These are phyloP conservation scores for human DNA, from an alignment of 2,113 vertebrate genomes.

Conservation along the genomic window GRCh38 chr9:16316501-16317000, in stretches of 20 bases:
- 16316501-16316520: background rate
- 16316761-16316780: background rate
- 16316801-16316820: constrained; percentile 79
- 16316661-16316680: background rate
- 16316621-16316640: background rate
- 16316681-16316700: no score
- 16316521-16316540: background rate
- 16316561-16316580: background rate
- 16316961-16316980: constrained; percentile 71
- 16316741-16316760: background rate
- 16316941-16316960: constrained; percentile 65
- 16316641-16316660: background rate
- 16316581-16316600: background rate
- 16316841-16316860: constrained; percentile 68
- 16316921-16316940: constrained; percentile 65
- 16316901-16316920: constrained; percentile 77
- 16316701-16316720: background rate
- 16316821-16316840: constrained; percentile 79
- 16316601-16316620: background rate
- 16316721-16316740: background rate
- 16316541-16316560: background rate
- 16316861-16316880: constrained; percentile 81
- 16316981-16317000: background rate
- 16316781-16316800: constrained; percentile 61
- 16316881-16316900: constrained; percentile 84